These are phyloP conservation scores for Ormia ochracea DNA, from an alignment of 2,888 invertebrate species.

Conservation along the genomic window DNA sequence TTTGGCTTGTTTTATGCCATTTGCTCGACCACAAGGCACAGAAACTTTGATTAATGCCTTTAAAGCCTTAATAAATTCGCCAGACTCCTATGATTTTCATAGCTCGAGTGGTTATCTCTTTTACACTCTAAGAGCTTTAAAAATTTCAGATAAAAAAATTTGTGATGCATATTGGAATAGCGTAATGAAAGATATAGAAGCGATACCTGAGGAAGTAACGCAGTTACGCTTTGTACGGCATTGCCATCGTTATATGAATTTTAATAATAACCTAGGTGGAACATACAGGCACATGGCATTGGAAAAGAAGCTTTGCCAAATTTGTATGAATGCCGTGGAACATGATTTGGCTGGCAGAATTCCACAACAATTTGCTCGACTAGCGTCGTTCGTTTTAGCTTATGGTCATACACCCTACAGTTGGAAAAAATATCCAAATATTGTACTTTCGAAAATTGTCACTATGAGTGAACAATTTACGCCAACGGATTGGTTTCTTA, in stretches of 20 bases:
- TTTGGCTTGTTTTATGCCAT: slow-evolving; percentile 77
- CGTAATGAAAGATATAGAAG: slow-evolving; percentile 72
- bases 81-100: slow-evolving; percentile 68
- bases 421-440: slow-evolving; percentile 73
- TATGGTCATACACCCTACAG: slow-evolving; percentile 75
- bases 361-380: slow-evolving; percentile 75
- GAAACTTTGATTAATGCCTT: slow-evolving; percentile 74
- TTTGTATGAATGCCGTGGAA: slow-evolving; percentile 74
- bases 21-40: slow-evolving; percentile 76
- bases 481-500: slow-evolving; percentile 74
- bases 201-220: slow-evolving; percentile 64
- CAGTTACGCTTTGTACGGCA: slow-evolving; percentile 74
- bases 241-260: slow-evolving; percentile 79
- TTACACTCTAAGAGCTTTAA: slow-evolving; percentile 77
- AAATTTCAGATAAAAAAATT: slow-evolving; percentile 77
- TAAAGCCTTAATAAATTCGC: slow-evolving; percentile 68
- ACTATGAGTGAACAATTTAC: slow-evolving; percentile 76
- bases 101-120: slow-evolving; percentile 75
- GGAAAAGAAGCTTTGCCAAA: slow-evolving; percentile 76
- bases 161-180: slow-evolving; percentile 78
- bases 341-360: slow-evolving; percentile 72
- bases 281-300: slow-evolving; percentile 78
- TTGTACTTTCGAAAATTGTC: slow-evolving; percentile 74
- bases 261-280: slow-evolving; percentile 78
- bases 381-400: slow-evolving; percentile 77